Percentiles rank a stretch among this genome's conserved stretches.
phyloP scores from a whole-genome alignment of 2,113 vertebrate species.

The Pogonocichla stellata region DNA sequence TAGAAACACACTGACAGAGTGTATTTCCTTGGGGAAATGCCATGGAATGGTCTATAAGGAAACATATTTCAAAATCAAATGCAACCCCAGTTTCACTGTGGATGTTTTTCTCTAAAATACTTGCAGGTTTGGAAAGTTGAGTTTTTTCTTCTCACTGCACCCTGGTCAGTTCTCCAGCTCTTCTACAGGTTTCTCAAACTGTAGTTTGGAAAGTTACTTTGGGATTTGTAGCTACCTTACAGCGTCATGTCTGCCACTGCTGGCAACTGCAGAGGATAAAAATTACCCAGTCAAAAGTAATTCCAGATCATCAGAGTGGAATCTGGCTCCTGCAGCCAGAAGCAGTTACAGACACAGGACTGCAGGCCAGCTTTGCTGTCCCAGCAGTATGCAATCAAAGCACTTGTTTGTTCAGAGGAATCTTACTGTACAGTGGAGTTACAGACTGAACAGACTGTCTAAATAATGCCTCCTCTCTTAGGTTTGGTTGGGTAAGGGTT shows the following conservation, averaged over 20 bases:
- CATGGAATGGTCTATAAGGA: background rate
- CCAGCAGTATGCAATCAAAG: conserved; percentile 19
- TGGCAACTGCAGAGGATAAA: background rate
- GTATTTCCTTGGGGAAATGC: conserved; percentile 14
- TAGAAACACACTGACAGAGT: background rate
- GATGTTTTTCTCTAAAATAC: background rate
- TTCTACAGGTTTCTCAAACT: background rate
- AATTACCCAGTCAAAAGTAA: conserved; percentile 16
- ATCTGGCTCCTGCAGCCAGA: conserved; percentile 15
- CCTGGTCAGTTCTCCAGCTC: background rate
- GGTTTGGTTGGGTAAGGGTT: background rate
- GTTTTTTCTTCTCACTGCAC: background rate
- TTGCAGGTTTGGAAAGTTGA: background rate
- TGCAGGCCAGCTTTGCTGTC: background rate
- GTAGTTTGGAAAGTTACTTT: background rate
- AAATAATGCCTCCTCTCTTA: background rate
- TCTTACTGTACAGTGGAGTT: background rate
- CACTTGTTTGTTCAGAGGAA: conserved; percentile 25
- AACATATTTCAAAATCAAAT: background rate
- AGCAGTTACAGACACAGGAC: background rate
- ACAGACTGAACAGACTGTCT: background rate
- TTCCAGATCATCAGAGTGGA: conserved; percentile 13
- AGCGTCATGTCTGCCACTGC: background rate
- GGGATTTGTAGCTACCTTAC: background rate
- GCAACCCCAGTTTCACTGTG: background rate